Evolutionary conservation across 2,113 vertebrate species (phyloP), one percentile per base, ranked within the genome.

Genomic region (Oxygymnocypris stewartii): DNA sequence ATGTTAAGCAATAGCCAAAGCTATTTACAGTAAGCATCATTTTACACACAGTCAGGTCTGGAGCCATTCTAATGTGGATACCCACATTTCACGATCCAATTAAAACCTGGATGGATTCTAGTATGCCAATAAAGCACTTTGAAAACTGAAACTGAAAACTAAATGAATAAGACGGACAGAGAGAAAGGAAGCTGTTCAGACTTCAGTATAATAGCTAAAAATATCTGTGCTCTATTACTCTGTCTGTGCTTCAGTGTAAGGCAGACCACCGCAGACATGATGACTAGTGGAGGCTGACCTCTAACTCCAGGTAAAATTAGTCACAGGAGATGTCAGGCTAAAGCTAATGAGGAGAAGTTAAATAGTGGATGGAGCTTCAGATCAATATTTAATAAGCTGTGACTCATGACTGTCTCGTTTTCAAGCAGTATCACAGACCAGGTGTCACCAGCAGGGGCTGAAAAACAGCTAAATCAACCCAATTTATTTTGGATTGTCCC

Each of bases 381-480:
- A 94, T 94, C 93, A 94, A 94, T 95, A 95, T 94, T 94, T 94
- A 92, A 94, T 94, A 91, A 82, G 67, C 88, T 87, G 89, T 94
- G 94, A 93, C 90, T 95, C 94, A 94, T 92, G 40, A 35, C 31
- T 42, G 47, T 88, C 86, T 89, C 73, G 80, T 65, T 82, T 40
- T 65, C 40, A 18, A 82, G 42, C 37, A 65, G 40, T 67, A 82
- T 67, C 73, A 69, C 42, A 78, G 74, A 80, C 82, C 67, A 28
- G 59, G 59, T 61, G 82, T 79, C 71, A 82, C 67, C 84, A 82
- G 59, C 10, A 82, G 79, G 71, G 82, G 44, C 47, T 28, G 20
- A 63, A 80, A 61, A 63, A 63, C 20, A 42, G 57, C 78, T 44
- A 63, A 73, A 87, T 40, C 47, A 63, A 83, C n/a, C n/a, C 11